phyloP scores from a whole-genome alignment of 2,113 vertebrate genomes.

The Dinomys branickii region DNA sequence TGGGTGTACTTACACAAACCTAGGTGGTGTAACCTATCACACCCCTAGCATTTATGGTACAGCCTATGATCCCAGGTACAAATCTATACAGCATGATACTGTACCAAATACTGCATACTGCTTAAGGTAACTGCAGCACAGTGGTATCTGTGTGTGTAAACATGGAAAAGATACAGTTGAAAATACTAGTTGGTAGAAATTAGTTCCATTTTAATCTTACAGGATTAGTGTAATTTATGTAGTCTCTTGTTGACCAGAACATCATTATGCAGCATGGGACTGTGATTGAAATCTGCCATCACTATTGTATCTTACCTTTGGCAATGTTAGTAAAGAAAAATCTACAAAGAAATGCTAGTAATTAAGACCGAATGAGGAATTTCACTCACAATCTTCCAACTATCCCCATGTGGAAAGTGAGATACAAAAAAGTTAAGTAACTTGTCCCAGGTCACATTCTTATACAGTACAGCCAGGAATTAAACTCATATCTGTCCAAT shows the following conservation, averaged over 20 bases:
- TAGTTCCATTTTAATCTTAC: background rate
- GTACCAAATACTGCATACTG: background rate
- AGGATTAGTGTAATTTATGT: background rate
- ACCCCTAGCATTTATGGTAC: background rate
- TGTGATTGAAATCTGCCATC: background rate
- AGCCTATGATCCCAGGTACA: background rate
- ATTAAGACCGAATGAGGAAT: constrained; percentile 20
- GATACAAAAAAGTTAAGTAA: background rate
- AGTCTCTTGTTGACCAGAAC: background rate
- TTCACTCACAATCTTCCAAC: background rate
- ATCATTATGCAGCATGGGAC: background rate
- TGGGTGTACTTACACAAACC: background rate
- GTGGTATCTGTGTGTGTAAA: background rate
- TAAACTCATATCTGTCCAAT: constrained; percentile 23
- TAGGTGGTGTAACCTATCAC: background rate
- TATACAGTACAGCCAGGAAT: background rate
- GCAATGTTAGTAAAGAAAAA: background rate
- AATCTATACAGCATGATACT: background rate
- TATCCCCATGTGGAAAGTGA: background rate
- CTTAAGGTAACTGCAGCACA: background rate
- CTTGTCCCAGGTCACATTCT: background rate
- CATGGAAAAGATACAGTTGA: background rate
- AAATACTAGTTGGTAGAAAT: background rate
- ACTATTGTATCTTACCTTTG: background rate
- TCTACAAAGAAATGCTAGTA: background rate